Base-by-base conservation (phyloP, 2,888 invertebrate genomes). In the Cremastinae sp. region DNA sequence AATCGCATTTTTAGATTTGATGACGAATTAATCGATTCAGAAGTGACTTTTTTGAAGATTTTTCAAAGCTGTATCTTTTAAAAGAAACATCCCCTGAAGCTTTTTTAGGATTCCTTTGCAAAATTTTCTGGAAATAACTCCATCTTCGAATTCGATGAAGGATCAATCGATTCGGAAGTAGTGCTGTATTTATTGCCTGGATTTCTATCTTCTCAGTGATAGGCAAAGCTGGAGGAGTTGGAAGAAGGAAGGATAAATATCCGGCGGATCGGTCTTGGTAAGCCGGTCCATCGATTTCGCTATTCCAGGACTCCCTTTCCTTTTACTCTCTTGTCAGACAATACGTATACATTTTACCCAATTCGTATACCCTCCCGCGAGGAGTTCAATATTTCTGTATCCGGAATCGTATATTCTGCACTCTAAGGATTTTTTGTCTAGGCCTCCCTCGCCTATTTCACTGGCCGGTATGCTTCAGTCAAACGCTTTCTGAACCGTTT, bases 341-440 rank as follows among this genome's bases (percentile, higher is more conserved):
- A 79, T 43, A 35, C 22, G 61, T 61, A 72, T 68, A 72, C 51
- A 56, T 12, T 22, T 55, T 62, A 56, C 41, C 65, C 68, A 69
- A 70, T 75, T 68, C 41, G 74, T 76, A 68, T 66, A 64, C 62
- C 56, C 75, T 70, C 78, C 76, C 79, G 62, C 41, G 72, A 77
- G 80, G 84, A 83, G 81, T 76, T 78, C 83, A 78, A 84, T 86
- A 84, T 83, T 83, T 84, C 82, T 76, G 58, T 66, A 41, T 18
- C 71, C 9, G 16, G 9, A 37, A 62, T 47, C 20, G 28, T 22
- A 22, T n/a, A 14, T 18, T 10, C n/a, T n/a, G n/a, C n/a, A n/a
- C n/a, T n/a, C n/a, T n/a, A n/a, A n/a, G 45, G 22, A 35, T 16
- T 47, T n/a, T 18, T n/a, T 8, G 39, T 35, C 10, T 59, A 66